Evolutionary conservation across 2,888 invertebrate species (phyloP).

Genomic region (Pammene aurita): DNA sequence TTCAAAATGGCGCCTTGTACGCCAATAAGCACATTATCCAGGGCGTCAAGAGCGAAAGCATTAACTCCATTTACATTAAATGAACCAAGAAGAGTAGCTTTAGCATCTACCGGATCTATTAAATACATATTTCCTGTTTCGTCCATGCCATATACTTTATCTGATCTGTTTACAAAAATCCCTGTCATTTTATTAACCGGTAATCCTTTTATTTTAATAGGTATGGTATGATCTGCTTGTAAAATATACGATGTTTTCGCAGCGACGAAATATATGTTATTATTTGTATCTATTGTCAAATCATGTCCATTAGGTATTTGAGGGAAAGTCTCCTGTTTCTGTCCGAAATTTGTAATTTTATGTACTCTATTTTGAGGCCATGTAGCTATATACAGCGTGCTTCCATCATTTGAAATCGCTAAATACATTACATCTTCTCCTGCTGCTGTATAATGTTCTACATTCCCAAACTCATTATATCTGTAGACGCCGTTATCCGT

Average conservation of each 20-base stretch:
- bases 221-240: slow-evolving; percentile 59
- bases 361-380: slow-evolving; percentile 77
- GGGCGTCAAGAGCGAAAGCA: slow-evolving; percentile 72
- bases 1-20: slow-evolving; percentile 67
- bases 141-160: slow-evolving; percentile 74
- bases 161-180: slow-evolving; percentile 69
- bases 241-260: slow-evolving; percentile 72
- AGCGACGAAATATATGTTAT: slow-evolving; percentile 74
- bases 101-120: slow-evolving; percentile 64
- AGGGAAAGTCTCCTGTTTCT: slow-evolving; percentile 63
- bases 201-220: slow-evolving; percentile 71
- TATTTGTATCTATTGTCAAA: slow-evolving; percentile 67
- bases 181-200: slow-evolving; percentile 72
- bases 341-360: slow-evolving; percentile 67
- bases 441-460: slow-evolving; percentile 65
- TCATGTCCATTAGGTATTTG: slow-evolving; percentile 75
- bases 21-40: slow-evolving; percentile 72
- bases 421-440: slow-evolving; percentile 78
- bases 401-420: slow-evolving; percentile 66
- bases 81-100: slow-evolving; percentile 62
- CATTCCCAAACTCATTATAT: slow-evolving; percentile 68
- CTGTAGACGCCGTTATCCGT: slow-evolving; percentile 78
- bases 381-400: slow-evolving; percentile 70
- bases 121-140: slow-evolving; percentile 69
- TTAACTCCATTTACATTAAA: slow-evolving; percentile 70